Conservation (phyloP, 2,113 vertebrate species). For the Hydropotes inermis region DNA sequence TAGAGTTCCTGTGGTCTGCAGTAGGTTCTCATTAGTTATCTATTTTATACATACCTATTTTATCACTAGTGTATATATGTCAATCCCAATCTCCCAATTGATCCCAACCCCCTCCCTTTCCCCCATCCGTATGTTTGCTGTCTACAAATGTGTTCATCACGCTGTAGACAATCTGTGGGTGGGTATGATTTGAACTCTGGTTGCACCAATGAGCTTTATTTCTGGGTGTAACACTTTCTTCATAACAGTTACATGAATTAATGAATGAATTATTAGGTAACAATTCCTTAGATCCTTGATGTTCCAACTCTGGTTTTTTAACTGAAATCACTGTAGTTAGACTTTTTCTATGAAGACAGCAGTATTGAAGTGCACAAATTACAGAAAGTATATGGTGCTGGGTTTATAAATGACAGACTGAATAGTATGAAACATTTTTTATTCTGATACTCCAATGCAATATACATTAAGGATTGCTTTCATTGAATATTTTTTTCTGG, state of each 20-base stretch:
- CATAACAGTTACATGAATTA: not conserved
- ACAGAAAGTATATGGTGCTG: not conserved
- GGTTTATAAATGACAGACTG: not conserved
- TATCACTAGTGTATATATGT: not conserved
- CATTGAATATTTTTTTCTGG: not conserved
- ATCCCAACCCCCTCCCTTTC: not conserved
- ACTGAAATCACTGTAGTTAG: not conserved
- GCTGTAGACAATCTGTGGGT: not conserved
- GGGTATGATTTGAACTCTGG: not conserved
- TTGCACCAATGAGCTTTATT: not conserved
- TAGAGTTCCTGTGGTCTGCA: not conserved
- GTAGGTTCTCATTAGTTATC: not conserved
- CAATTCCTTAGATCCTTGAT: not conserved
- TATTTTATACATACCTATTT: not conserved
- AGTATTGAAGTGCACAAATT: not conserved
- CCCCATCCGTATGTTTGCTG: not conserved
- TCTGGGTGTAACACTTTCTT: not conserved
- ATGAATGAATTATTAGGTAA: not conserved
- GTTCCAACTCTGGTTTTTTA: not conserved
- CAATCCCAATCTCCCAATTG: not conserved
- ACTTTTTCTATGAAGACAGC: not conserved
- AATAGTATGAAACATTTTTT: constrained; percentile 27
- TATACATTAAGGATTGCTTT: constrained; percentile 12
- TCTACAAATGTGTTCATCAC: not conserved
- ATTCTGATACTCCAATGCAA: not conserved